These are phyloP conservation scores for Chondrosia reniformis DNA, from an alignment of 37 sponge, comb jelly and placozoan genomes.

Conservation along the genomic window DNA sequence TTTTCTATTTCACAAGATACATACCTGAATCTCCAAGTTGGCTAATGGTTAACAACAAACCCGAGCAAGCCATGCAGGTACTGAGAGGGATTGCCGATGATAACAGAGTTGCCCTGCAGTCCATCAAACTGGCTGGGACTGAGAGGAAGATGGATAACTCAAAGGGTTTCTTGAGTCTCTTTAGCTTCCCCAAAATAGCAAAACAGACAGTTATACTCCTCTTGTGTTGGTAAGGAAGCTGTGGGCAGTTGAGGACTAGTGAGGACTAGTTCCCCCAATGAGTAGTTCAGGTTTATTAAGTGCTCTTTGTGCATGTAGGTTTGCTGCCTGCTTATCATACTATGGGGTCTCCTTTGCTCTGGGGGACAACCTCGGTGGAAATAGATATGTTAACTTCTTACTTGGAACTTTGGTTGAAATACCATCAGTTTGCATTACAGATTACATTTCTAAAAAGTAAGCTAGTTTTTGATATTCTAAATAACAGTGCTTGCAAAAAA, in stretches of 20 bases:
- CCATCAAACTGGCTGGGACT: not conserved
- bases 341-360: slow-evolving; percentile 14
- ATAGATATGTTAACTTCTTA: not conserved
- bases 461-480: not conserved
- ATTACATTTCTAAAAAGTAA: not conserved
- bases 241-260: too few relatives aligned
- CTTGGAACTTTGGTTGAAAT: not conserved
- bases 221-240: slow-evolving; percentile 1
- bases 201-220: not conserved
- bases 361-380: slow-evolving; percentile 7
- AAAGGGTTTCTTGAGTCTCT: not conserved
- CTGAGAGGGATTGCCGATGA: slow-evolving; percentile 40
- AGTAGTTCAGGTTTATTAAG: too few relatives aligned
- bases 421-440: not conserved
- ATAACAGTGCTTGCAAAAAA: not conserved
- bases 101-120: slow-evolving; percentile 40
- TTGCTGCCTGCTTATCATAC: not conserved
- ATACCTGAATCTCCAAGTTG: slow-evolving; percentile 79
- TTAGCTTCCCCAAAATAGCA: slow-evolving; percentile 7
- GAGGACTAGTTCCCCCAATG: too few relatives aligned
- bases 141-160: not conserved
- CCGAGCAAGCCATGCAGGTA: slow-evolving; percentile 43
- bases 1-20: slow-evolving; percentile 8
- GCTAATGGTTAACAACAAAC: slow-evolving; percentile 41
- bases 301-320: not conserved